These are phyloP conservation scores for Drosophila yooni DNA, from an alignment of 2,888 invertebrate species.

Conservation along the genomic window DNA sequence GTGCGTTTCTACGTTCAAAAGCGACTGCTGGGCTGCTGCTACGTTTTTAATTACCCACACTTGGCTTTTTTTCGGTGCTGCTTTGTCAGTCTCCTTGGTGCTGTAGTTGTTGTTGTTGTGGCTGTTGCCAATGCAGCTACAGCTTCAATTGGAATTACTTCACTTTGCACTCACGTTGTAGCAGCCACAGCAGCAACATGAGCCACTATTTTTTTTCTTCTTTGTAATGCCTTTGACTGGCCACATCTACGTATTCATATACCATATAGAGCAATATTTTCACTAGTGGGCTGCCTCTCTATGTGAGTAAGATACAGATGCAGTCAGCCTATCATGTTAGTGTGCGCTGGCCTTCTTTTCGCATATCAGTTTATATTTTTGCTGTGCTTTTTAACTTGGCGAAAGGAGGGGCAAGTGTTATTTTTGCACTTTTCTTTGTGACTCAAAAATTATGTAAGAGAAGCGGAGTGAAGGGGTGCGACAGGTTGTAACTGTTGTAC, in stretches of 20 bases:
- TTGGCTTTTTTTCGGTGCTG: slow-evolving; percentile 59
- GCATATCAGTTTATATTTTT: slow-evolving; percentile 22
- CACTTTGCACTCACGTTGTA: slow-evolving; percentile 74
- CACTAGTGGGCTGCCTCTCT: slow-evolving; percentile 47
- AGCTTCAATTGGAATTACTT: slow-evolving; percentile 80
- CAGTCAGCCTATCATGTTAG: slow-evolving; percentile 79
- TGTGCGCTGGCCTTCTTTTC: slow-evolving; percentile 63
- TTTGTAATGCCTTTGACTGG: slow-evolving; percentile 67
- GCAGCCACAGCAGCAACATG: slow-evolving; percentile 49
- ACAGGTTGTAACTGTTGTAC: slow-evolving; percentile 13
- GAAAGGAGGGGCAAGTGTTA: slow-evolving; percentile 45
- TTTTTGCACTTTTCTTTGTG: slow-evolving; percentile 41
- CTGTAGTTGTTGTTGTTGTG: slow-evolving; percentile 31
- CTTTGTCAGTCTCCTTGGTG: slow-evolving; percentile 54
- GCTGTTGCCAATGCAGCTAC: slow-evolving; percentile 59
- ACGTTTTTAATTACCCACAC: slow-evolving; percentile 82
- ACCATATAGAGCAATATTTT: slow-evolving; percentile 47
- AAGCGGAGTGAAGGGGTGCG: neutral
- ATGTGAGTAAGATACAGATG: slow-evolving; percentile 31
- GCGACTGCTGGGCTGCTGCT: slow-evolving; percentile 70
- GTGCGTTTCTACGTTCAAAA: slow-evolving; percentile 80
- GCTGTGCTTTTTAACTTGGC: slow-evolving; percentile 26
- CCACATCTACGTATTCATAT: slow-evolving; percentile 53
- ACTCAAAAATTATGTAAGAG: slow-evolving; percentile 65
- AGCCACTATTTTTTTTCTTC: slow-evolving; percentile 29